Evolutionary conservation across 2,113 vertebrate genomes (phyloP).

Genomic region (Microtus pennsylvanicus): DNA sequence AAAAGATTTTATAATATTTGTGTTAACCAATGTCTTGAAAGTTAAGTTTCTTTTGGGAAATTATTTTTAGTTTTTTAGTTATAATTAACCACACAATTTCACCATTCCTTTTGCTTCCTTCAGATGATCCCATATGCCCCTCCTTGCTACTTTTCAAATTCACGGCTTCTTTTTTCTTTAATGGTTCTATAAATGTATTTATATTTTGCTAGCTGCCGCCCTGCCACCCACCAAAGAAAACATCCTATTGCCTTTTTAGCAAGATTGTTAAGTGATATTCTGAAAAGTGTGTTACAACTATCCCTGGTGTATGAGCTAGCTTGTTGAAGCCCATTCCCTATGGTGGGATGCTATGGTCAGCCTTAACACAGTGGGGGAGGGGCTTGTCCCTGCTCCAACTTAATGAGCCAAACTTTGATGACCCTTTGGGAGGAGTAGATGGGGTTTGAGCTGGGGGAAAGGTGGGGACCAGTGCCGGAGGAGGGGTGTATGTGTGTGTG

Average conservation of each 20-base stretch:
- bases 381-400: no score
- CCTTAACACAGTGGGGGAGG: no score
- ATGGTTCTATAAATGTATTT: no score
- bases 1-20: background rate
- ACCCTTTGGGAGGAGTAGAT: no score
- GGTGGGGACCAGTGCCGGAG: no score
- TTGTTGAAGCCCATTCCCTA: no score
- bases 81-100: background rate
- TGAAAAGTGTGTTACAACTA: background rate
- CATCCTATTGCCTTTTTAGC: fast-evolving
- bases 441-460: no score
- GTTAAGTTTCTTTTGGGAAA: background rate
- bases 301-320: no score
- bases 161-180: background rate
- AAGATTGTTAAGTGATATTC: background rate
- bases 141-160: background rate
- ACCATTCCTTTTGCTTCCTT: background rate
- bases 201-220: background rate
- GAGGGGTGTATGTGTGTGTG: no score
- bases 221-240: fast-evolving
- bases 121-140: fast-evolving
- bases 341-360: no score
- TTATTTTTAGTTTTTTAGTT: background rate
- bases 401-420: no score
- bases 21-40: background rate